phyloP scores from a whole-genome alignment of 2,797 vertebrate genomes.

The Pantherophis vulpinus region DNA sequence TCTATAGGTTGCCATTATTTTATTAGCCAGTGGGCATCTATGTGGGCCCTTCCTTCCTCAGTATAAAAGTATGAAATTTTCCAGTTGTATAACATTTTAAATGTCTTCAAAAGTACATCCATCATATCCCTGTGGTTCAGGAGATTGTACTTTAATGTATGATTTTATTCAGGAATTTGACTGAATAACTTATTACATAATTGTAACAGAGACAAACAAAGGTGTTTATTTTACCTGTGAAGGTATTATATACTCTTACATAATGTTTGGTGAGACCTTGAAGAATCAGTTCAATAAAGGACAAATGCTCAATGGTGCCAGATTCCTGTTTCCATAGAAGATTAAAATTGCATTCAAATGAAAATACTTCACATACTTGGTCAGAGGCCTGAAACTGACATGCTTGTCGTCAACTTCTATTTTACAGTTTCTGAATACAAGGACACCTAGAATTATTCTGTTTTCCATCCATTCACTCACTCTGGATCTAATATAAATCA shows the following conservation, averaged over 20 bases:
- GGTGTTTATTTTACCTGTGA: not conserved
- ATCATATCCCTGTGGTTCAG: not conserved
- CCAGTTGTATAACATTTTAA: not conserved
- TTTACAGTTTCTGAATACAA: not conserved
- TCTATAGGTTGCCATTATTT: not conserved
- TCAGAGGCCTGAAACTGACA: not conserved
- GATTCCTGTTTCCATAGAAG: not conserved
- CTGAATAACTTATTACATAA: not conserved
- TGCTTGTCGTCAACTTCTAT: not conserved
- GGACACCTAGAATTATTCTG: not conserved
- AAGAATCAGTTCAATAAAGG: not conserved
- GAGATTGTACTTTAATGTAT: not conserved
- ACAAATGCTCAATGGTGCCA: not conserved
- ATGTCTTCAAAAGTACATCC: not conserved
- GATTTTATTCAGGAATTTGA: not conserved
- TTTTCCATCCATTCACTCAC: not conserved
- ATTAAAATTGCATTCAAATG: not conserved
- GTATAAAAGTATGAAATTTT: not conserved
- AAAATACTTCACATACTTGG: not conserved
- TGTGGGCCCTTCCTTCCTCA: not conserved
- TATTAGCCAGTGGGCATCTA: not conserved
- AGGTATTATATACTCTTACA: not conserved
- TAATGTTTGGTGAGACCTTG: not conserved
- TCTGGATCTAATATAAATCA: not conserved
- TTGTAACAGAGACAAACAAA: not conserved